phyloP scores from a whole-genome alignment of 2,113 vertebrate species.

The Lates calcarifer region DNA sequence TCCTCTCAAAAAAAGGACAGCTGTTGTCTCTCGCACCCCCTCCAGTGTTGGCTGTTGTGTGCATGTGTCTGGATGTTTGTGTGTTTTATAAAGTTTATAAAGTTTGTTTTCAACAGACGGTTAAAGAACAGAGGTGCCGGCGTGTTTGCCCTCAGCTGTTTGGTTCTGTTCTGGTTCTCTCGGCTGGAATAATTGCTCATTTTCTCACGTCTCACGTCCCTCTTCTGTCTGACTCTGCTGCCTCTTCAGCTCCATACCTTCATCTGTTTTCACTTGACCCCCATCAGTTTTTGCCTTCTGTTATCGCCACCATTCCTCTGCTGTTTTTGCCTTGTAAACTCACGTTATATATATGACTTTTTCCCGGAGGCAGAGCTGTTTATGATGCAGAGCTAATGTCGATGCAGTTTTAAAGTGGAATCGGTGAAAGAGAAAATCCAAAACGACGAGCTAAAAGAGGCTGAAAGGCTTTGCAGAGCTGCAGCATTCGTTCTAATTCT shows the following conservation, averaged over 20 bases:
- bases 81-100: slow-evolving; percentile 15
- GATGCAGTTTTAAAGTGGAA: too few relatives aligned
- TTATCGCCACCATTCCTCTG: not conserved
- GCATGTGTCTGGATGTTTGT: slow-evolving; percentile 36
- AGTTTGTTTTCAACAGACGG: slow-evolving; percentile 26
- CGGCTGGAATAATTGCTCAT: not conserved
- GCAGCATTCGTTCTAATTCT: not conserved
- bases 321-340: not conserved
- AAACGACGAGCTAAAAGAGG: not conserved
- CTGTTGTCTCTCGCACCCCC: slow-evolving; percentile 76
- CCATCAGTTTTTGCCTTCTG: too few relatives aligned
- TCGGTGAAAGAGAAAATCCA: too few relatives aligned
- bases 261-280: not conserved
- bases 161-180: not conserved
- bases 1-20: slow-evolving; percentile 82
- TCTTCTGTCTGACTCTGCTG: not conserved
- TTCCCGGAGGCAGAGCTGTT: not conserved
- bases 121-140: not conserved
- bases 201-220: not conserved
- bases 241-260: not conserved
- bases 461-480: not conserved
- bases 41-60: slow-evolving; percentile 5
- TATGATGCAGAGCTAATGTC: not conserved
- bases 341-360: not conserved
- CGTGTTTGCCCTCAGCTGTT: slow-evolving; percentile 2